Evolutionary conservation across 2,113 vertebrate genomes (phyloP).

Genomic region (Triplophysa rosa): DNA sequence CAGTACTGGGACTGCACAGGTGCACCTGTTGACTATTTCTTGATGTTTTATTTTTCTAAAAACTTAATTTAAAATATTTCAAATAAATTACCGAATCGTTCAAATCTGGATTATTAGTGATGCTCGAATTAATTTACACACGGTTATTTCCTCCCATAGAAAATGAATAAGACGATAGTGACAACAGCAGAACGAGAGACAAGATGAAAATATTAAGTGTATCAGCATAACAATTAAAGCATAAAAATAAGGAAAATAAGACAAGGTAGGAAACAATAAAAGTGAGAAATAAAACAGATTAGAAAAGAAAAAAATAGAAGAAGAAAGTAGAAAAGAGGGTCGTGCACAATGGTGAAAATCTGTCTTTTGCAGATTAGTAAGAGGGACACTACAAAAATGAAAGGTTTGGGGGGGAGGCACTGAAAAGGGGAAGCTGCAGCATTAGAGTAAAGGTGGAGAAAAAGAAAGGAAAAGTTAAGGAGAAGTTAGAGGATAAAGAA

Average conservation of each 20-base stretch:
- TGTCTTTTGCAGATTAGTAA: constrained; percentile 43
- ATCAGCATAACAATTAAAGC: constrained; percentile 1
- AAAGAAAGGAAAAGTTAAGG: neutral
- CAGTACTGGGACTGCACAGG: constrained; percentile 38
- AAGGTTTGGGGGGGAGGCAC: constrained; percentile 30
- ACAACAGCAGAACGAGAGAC: neutral
- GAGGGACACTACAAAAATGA: constrained; percentile 24
- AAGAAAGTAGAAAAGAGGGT: constrained; percentile 9
- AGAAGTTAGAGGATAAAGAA: neutral
- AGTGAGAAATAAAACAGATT: neutral
- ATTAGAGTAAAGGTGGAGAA: neutral
- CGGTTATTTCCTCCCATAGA: neutral
- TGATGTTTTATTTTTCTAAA: neutral
- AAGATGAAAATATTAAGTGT: neutral
- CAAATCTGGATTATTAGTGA: neutral
- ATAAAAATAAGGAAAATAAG: neutral
- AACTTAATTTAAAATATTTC: neutral
- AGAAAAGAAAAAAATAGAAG: neutral
- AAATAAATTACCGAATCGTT: neutral
- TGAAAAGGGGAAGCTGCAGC: neutral
- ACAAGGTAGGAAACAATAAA: constrained; percentile 1
- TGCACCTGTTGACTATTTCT: constrained; percentile 1
- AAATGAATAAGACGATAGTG: neutral
- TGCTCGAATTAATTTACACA: neutral
- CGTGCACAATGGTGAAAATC: constrained; percentile 28